Evolutionary conservation across 2,113 vertebrate species (phyloP), one percentile per base, ranked within the genome.

Genomic region (Bubo bubo): DNA sequence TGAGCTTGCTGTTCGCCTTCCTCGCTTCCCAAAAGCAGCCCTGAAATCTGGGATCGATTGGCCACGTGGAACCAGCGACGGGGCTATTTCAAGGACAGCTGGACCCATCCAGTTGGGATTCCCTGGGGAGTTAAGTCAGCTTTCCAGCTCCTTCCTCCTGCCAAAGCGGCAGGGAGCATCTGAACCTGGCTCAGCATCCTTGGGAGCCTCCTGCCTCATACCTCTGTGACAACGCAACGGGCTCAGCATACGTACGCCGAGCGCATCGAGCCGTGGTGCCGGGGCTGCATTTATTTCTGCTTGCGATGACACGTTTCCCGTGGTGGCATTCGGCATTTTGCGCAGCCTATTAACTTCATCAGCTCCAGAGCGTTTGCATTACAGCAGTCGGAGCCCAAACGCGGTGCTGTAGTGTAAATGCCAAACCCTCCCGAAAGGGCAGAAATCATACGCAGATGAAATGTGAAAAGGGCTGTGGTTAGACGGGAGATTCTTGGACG

Each of bases 381-480:
- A 22, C n/a, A 22, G 24, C 75, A 16, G 34, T 4, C 64, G 10
- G 79, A 45, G 68, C 11, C 89, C 67, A 35, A 56, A 41, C 1
- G 3, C 10, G 2, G 15, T 20, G 64, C 45, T 16, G 73, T 1
- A 3, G n/a, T 16, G 32, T 12, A 50, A 39, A 35, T n/a, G 86
- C 77, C 93, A 95, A 73, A 63, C n/a, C 71, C 17, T 70, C 39
- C 91, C 77, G 60, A 91, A 86, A 91, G 87, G 70, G 50, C 84
- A 86, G 87, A 23, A 74, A 74, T 55, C 55, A 17, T 20, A 18
- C 4, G 0, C 90, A 73, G 72, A 63, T 21, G 64, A 77, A 79
- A 70, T 50, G 50, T 66, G 91, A 39, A 70, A 70, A 86, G 91
- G 74, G 66, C 80, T 96, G 95, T 79, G 91, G 93, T 96, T 66